Conservation (phyloP, 2,797 vertebrate species). For the Sebastes iracundus region DNA sequence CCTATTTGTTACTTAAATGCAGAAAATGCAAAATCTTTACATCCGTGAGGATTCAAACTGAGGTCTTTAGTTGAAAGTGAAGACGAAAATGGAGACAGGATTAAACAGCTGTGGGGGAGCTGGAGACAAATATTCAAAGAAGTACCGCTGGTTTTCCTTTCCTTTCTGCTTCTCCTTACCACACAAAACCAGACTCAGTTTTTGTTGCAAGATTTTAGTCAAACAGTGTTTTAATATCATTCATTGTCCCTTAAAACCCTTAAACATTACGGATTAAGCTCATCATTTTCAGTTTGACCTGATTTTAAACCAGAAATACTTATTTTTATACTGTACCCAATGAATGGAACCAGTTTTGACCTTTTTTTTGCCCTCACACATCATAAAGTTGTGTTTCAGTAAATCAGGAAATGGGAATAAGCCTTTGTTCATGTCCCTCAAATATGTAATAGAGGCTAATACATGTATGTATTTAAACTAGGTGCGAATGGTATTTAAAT, state of each 20-base stretch:
- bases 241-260: not conserved
- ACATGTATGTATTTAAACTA: not conserved
- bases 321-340: not conserved
- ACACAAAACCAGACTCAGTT: not conserved
- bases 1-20: not conserved
- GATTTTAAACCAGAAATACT: not conserved
- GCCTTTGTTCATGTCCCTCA: not conserved
- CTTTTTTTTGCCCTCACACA: not conserved
- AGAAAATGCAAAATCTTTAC: not conserved
- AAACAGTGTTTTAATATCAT: not conserved
- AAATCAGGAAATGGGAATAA: not conserved
- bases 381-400: not conserved
- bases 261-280: not conserved
- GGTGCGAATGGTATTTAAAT: not conserved
- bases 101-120: slow-evolving; percentile 1
- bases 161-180: not conserved
- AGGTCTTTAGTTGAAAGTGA: not conserved
- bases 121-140: not conserved
- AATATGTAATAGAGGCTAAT: not conserved
- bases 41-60: not conserved
- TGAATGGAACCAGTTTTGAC: not conserved
- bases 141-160: not conserved
- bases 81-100: not conserved
- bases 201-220: not conserved
- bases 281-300: not conserved